Conservation (phyloP, 2,797 vertebrate species). For the Lithobates sylvaticus region DNA sequence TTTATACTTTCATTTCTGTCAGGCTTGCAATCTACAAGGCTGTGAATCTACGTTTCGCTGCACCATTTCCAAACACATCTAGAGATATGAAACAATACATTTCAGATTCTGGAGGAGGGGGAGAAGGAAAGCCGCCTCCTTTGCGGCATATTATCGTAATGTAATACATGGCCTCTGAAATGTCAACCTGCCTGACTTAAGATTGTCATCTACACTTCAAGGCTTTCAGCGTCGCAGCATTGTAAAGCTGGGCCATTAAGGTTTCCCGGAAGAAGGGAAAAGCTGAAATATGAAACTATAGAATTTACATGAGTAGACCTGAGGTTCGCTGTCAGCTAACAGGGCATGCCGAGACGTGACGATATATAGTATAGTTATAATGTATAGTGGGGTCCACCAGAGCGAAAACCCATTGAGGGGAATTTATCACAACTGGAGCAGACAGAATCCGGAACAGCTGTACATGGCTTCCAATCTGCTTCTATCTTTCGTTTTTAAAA, state of each 20-base stretch:
- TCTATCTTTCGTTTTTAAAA: too few species aligned
- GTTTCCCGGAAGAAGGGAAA: background rate
- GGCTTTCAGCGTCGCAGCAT: constrained; percentile 30
- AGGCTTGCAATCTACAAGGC: constrained; percentile 65
- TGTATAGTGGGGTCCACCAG: too few species aligned
- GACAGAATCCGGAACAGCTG: too few species aligned
- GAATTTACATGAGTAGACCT: background rate
- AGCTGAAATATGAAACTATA: constrained; percentile 52
- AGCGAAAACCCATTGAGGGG: too few species aligned
- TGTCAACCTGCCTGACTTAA: constrained; percentile 44
- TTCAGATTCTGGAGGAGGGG: constrained; percentile 19
- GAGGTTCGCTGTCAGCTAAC: background rate
- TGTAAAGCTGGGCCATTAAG: constrained; percentile 37
- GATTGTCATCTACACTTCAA: constrained; percentile 56
- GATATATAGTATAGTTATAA: background rate
- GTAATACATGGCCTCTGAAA: constrained; percentile 37
- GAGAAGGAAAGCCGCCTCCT: background rate
- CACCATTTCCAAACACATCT: constrained; percentile 41
- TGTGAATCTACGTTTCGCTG: constrained; percentile 64
- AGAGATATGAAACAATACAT: constrained; percentile 51
- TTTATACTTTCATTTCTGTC: constrained; percentile 70
- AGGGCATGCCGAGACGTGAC: background rate
- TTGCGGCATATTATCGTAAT: constrained; percentile 50
- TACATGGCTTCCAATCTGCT: too few species aligned
- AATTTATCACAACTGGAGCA: too few species aligned